Conservation (phyloP, 2,888 invertebrate genomes). For the Pseudococcus viburni region DNA sequence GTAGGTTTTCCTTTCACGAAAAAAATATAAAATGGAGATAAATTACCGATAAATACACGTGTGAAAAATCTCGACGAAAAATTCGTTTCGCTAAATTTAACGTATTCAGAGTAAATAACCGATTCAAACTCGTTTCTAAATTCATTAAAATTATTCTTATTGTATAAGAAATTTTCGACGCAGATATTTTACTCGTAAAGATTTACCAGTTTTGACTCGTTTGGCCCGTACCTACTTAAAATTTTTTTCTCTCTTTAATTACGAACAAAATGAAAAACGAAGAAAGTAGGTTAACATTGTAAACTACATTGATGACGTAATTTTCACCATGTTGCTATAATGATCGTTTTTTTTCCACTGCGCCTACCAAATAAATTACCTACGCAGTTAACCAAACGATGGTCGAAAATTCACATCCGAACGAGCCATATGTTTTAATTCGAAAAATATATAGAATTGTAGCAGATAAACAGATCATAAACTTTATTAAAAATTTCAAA, state of each 20-base stretch:
- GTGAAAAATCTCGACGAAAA: neutral
- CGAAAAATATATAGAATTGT: neutral
- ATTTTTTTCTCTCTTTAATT: neutral
- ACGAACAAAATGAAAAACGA: neutral
- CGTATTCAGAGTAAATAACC: neutral
- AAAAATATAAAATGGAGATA: neutral
- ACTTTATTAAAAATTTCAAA: neutral
- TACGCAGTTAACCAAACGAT: neutral
- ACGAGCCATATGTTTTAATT: neutral
- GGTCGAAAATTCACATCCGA: neutral
- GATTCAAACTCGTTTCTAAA: neutral
- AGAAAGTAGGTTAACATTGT: constrained; percentile 36
- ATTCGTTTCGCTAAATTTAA: constrained; percentile 6
- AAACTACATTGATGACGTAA: constrained; percentile 24
- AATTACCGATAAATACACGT: neutral
- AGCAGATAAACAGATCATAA: neutral
- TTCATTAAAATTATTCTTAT: neutral
- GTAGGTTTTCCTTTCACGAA: neutral
- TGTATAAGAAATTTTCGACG: neutral
- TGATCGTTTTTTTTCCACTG: neutral
- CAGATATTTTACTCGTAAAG: neutral
- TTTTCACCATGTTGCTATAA: constrained; percentile 33
- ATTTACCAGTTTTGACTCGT: constrained; percentile 10
- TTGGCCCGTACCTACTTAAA: neutral
- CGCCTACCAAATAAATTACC: constrained; percentile 37